Conservation (phyloP, 2,888 invertebrate genomes). For the Gnatocerus cornutus region DNA sequence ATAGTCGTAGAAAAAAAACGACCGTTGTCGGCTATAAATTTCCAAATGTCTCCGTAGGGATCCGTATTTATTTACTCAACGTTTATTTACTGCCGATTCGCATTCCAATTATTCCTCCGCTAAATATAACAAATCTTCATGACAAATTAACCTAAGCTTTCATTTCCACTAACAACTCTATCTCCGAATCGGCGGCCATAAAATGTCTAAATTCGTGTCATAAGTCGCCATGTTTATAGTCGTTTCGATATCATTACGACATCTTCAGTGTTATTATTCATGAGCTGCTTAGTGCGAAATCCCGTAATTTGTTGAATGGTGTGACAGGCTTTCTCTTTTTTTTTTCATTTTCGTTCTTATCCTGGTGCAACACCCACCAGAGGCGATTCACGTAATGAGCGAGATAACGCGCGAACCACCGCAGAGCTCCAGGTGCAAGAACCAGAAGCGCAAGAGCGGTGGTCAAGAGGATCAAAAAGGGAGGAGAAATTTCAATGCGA, state of each 20-base stretch:
- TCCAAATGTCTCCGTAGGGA: conserved; percentile 1
- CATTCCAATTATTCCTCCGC: conserved; percentile 2
- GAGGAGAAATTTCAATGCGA: no score
- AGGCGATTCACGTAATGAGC: conserved; percentile 18
- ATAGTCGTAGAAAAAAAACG: not conserved
- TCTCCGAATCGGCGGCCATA: not conserved
- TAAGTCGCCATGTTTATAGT: conserved; percentile 7
- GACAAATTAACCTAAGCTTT: conserved; percentile 1
- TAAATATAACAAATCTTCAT: not conserved
- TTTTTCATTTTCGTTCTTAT: not conserved
- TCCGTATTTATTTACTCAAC: not conserved
- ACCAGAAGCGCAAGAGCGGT: not conserved
- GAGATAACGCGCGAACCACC: conserved; percentile 12
- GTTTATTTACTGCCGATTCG: conserved; percentile 1
- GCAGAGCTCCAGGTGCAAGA: not conserved
- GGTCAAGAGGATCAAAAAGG: not conserved
- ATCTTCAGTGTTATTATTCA: conserved; percentile 8
- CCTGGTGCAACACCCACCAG: conserved; percentile 22
- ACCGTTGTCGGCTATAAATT: conserved; percentile 1
- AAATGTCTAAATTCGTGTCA: not conserved
- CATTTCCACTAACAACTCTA: not conserved
- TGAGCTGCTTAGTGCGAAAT: not conserved
- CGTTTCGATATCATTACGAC: conserved; percentile 6
- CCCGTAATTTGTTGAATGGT: conserved; percentile 16
- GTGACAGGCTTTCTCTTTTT: not conserved